Evolutionary conservation across 2,888 invertebrate genomes (phyloP).

Genomic region (Tenthredo scrophulariae): DNA sequence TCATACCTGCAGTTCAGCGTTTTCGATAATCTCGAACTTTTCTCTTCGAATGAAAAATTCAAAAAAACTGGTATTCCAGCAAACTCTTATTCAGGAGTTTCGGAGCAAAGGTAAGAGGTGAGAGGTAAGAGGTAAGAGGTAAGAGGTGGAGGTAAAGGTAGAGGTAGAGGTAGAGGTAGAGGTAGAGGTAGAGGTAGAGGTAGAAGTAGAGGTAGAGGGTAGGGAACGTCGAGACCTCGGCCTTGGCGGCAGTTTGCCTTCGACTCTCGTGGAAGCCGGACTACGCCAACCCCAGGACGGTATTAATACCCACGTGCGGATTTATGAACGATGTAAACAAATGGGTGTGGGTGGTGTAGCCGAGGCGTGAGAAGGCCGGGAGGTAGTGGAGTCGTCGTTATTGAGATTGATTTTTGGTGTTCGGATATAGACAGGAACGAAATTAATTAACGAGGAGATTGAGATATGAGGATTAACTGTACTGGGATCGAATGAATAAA

Average conservation of each 20-base stretch:
- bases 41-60: too few species aligned
- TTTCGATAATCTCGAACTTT: too few species aligned
- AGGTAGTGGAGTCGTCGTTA: background rate
- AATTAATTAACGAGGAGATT: background rate
- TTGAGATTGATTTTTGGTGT: background rate
- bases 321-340: slow-evolving; percentile 44
- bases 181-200: slow-evolving; percentile 57
- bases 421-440: background rate
- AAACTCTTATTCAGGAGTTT: background rate
- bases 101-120: background rate
- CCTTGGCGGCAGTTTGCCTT: slow-evolving; percentile 72
- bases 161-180: slow-evolving; percentile 56
- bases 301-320: slow-evolving; percentile 60
- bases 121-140: slow-evolving; percentile 58
- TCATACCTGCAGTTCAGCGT: too few species aligned
- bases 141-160: slow-evolving; percentile 54
- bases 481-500: background rate
- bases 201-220: slow-evolving; percentile 62
- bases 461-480: background rate
- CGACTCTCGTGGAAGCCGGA: slow-evolving; percentile 75
- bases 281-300: slow-evolving; percentile 68
- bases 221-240: slow-evolving; percentile 70
- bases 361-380: background rate
- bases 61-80: background rate
- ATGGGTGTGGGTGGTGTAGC: background rate